Evolutionary conservation across 2,797 vertebrate genomes (phyloP).

Genomic region (Phrynocephalus vlangalii): DNA sequence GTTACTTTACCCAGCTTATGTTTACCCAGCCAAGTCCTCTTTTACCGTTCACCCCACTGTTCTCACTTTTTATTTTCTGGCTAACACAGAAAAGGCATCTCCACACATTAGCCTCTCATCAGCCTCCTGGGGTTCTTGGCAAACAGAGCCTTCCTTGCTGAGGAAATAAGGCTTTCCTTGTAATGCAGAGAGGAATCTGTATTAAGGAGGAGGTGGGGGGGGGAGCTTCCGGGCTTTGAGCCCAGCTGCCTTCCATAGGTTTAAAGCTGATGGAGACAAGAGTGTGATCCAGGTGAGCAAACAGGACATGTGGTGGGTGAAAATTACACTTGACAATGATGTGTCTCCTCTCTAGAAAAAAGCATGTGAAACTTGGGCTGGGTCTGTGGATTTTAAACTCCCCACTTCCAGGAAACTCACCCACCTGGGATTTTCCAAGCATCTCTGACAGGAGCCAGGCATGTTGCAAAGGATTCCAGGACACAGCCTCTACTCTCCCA

Average conservation of each 20-base stretch:
- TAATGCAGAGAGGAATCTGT: conserved; percentile 85
- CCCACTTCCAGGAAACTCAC: not conserved
- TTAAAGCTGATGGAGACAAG: conserved; percentile 75
- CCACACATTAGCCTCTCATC: conserved; percentile 93
- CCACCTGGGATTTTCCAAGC: not conserved
- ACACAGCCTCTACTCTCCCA: not conserved
- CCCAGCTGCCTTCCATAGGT: conserved; percentile 83
- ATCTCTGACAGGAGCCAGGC: not conserved
- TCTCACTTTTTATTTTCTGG: conserved; percentile 82
- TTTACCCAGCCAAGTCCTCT: conserved; percentile 82
- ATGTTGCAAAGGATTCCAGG: not conserved
- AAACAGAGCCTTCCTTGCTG: conserved; percentile 87
- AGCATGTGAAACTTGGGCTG: conserved; percentile 75
- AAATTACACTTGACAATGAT: conserved; percentile 81
- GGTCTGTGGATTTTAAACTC: not conserved
- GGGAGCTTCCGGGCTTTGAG: conserved; percentile 84
- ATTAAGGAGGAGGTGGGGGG: conserved; percentile 70
- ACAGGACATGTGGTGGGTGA: conserved; percentile 88
- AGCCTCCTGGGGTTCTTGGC: conserved; percentile 88
- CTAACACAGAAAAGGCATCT: conserved; percentile 78
- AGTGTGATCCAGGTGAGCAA: conserved; percentile 92
- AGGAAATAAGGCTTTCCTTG: conserved; percentile 86
- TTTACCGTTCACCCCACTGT: conserved; percentile 62
- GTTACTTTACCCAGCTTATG: conserved; percentile 80
- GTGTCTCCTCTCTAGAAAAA: conserved; percentile 83